Conservation (phyloP, 2,797 vertebrate species). For the Threskiornis aethiopicus region DNA sequence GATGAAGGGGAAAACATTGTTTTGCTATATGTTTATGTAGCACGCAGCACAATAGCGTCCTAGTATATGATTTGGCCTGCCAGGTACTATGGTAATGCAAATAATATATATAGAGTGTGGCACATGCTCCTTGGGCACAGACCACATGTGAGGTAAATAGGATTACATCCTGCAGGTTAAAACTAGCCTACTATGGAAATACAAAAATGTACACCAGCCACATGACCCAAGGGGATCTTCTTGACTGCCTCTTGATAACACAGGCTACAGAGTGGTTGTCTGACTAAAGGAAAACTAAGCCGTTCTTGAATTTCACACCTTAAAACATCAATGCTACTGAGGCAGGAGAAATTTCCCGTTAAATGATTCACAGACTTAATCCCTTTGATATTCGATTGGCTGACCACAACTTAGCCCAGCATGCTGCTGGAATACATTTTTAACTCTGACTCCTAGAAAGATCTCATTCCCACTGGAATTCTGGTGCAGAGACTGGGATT, state of each 20-base stretch:
- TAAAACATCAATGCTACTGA: constrained; percentile 66
- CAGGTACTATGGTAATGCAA: constrained; percentile 6
- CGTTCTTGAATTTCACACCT: constrained; percentile 69
- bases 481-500: neutral
- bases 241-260: constrained; percentile 59
- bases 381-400: constrained; percentile 69
- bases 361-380: constrained; percentile 70
- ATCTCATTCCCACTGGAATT: constrained; percentile 54
- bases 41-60: neutral
- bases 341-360: constrained; percentile 66
- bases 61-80: neutral
- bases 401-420: constrained; percentile 67
- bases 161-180: constrained; percentile 68
- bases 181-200: constrained; percentile 61
- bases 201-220: constrained; percentile 57
- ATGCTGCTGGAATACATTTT: constrained; percentile 59
- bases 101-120: neutral
- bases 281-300: constrained; percentile 67
- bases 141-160: constrained; percentile 64
- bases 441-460: constrained; percentile 56
- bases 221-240: constrained; percentile 67
- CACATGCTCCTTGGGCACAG: constrained; percentile 40
- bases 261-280: constrained; percentile 26
- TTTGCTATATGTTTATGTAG: neutral
- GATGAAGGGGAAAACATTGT: neutral